Evolutionary conservation across 2,888 invertebrate genomes (phyloP), one percentile per base, ranked within the genome.

Genomic region (Parasteatoda lunata): DNA sequence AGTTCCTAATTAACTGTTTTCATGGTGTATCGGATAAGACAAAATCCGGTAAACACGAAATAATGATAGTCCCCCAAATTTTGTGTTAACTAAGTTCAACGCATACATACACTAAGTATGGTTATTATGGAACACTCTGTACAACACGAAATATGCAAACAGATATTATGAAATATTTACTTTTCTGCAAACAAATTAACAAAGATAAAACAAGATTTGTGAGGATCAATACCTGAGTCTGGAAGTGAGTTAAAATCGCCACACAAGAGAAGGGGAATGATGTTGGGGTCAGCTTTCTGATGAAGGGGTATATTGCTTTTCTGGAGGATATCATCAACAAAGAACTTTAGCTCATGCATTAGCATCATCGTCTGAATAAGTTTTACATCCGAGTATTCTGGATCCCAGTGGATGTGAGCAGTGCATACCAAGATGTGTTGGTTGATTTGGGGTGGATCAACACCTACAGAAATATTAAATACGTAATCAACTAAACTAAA

Each of bases 391-490:
- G 98, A 98, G 93, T 96, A 99, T 93, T 99, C 98, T 0, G 99
- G 99, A 94, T 99, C 99, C 99, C 99, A 99, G 93, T 99, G 99
- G 91, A 99, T 97, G 93, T 99, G 99, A 59, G 99, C 98, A 52
- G 98, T 99, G 92, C 98, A 98, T 77, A 99, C 98, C 88, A 99
- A 93, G 88, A 99, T 94, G 45, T 97, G 97, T 91, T 97, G 97
- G n/a, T 51, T 83, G 47, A 70, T 77, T 9, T 69, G 72, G 45
- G 77, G 47, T 13, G 47, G 9, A 45, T 80, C 73, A 45, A 65
- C 65, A 8, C 73, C 80, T 80, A 48, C 2, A 70, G 54, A 45
- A 70, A 59, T 59, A 4, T 4, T 59, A n/a, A 59, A n/a, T 5
- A 59, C 64, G 5, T 5, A 13, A 59, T 66, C 15, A 30, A n/a